Percentiles rank a stretch among this genome's conserved stretches.
Conservation (phyloP, 2,888 invertebrate species). For the Nebria brevicollis region DNA sequence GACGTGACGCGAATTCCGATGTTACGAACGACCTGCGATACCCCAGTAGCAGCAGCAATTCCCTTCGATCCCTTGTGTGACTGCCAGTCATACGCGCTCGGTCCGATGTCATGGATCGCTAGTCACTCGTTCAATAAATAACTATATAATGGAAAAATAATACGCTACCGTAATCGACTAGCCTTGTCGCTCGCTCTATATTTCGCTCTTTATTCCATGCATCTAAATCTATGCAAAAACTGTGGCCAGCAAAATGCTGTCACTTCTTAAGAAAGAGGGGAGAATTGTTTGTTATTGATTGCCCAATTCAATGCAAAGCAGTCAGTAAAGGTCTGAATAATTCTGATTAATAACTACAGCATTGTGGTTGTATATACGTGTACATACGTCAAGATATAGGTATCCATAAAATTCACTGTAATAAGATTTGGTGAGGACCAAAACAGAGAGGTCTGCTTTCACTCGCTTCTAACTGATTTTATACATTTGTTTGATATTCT, state of each 20-base stretch:
- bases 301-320: conserved; percentile 23
- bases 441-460: conserved; percentile 44
- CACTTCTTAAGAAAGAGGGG: not conserved
- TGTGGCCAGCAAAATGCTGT: not conserved
- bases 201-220: conserved; percentile 33
- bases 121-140: conserved; percentile 52
- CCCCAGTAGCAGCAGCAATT: not conserved
- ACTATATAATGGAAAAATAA: conserved; percentile 58
- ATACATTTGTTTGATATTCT: conserved; percentile 51
- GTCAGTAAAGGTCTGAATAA: conserved; percentile 38
- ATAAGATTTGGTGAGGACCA: conserved; percentile 49
- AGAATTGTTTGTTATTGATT: conserved; percentile 22
- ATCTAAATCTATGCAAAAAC: conserved; percentile 10
- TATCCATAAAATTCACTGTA: conserved; percentile 50
- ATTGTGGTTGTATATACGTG: conserved; percentile 2
- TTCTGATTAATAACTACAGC: conserved; percentile 43
- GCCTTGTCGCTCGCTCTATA: conserved; percentile 25
- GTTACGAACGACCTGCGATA: conserved; percentile 36
- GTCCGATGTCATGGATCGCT: conserved; percentile 48
- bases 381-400: conserved; percentile 36
- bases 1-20: conserved; percentile 53
- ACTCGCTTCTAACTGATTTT: conserved; percentile 51
- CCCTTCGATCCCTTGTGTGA: not conserved
- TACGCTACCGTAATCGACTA: conserved; percentile 49
- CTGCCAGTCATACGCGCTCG: conserved; percentile 46